Evolutionary conservation across 2,888 invertebrate genomes (phyloP).

Genomic region (Chrysolina americana): DNA sequence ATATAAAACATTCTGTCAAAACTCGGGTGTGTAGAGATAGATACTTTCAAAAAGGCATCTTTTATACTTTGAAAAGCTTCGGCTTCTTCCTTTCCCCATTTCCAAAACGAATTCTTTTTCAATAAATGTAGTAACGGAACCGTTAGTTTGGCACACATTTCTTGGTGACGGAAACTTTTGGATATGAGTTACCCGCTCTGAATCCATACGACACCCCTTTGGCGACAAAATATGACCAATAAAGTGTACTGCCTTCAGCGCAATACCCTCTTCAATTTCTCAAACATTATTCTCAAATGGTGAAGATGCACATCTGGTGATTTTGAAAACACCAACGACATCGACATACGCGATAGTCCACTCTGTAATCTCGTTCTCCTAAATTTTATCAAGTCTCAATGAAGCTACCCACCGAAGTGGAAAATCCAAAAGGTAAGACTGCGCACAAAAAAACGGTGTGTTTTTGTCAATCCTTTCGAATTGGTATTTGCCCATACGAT

Average conservation of each 20-base stretch:
- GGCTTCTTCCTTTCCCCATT: slow-evolving; percentile 34
- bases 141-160: background rate
- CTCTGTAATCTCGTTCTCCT: background rate
- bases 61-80: slow-evolving; percentile 37
- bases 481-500: slow-evolving; percentile 43
- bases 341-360: background rate
- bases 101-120: slow-evolving; percentile 35
- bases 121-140: slow-evolving; percentile 29
- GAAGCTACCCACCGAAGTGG: slow-evolving; percentile 8
- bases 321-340: background rate
- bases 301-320: background rate
- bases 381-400: background rate
- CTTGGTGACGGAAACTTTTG: background rate
- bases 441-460: slow-evolving; percentile 43
- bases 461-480: slow-evolving; percentile 30
- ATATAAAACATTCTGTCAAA: slow-evolving; percentile 21
- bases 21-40: background rate
- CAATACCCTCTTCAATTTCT: background rate
- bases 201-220: background rate
- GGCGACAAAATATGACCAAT: background rate
- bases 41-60: background rate
- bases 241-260: background rate
- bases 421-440: background rate
- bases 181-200: background rate
- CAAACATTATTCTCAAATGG: background rate